These are phyloP conservation scores for Leptinotarsa rubiginosa DNA, from an alignment of 2,888 invertebrate species.

Conservation along the genomic window DNA sequence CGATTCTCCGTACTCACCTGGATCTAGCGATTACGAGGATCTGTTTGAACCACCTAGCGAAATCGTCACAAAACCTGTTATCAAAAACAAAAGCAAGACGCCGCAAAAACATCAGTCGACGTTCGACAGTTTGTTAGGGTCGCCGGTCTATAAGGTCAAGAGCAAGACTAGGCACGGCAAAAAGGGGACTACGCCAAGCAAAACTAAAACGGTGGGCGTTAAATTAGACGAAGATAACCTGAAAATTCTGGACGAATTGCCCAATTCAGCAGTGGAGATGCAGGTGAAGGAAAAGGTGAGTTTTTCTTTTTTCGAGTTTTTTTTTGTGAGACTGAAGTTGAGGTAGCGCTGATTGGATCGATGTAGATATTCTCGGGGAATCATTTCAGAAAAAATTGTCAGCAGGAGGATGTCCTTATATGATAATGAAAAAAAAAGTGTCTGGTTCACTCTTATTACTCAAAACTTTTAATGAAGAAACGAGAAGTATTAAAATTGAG, in stretches of 20 bases:
- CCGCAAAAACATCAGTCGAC: constrained; percentile 61
- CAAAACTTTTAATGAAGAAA: too few species aligned
- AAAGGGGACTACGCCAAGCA: constrained; percentile 63
- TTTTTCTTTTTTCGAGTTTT: constrained; percentile 18
- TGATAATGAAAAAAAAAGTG: too few species aligned
- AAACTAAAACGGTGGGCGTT: constrained; percentile 76
- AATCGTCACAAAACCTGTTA: constrained; percentile 48
- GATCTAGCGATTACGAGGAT: constrained; percentile 89
- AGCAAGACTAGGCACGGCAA: constrained; percentile 48
- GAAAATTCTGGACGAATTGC: constrained; percentile 88
- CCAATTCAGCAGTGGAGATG: constrained; percentile 93
- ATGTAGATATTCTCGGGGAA: neutral
- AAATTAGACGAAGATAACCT: constrained; percentile 84
- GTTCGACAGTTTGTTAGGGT: constrained; percentile 77
- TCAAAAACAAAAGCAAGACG: constrained; percentile 52
- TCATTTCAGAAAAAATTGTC: too few species aligned
- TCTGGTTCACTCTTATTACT: too few species aligned
- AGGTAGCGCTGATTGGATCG: constrained; percentile 20
- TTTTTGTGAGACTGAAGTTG: constrained; percentile 1
- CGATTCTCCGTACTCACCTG: constrained; percentile 90
- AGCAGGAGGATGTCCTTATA: too few species aligned
- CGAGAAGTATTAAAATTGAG: too few species aligned
- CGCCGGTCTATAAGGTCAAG: constrained; percentile 65
- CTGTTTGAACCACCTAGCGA: constrained; percentile 82
- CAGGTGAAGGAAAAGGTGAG: constrained; percentile 93